phyloP scores from a whole-genome alignment of 1,140 invertebrate genomes.

The Akabosia matsudoensis region DNA sequence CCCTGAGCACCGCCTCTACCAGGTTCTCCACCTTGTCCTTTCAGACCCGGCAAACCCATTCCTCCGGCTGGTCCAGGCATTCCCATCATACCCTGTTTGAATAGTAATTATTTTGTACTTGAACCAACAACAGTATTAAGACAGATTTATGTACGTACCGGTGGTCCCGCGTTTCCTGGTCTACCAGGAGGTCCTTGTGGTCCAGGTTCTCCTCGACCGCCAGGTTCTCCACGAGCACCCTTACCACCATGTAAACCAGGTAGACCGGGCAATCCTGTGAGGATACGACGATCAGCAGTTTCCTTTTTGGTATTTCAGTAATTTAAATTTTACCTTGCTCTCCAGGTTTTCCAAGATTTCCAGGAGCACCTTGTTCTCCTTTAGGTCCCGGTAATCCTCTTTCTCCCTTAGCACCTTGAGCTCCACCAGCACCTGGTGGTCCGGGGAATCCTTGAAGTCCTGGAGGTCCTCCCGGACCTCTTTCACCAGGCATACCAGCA shows the following conservation, averaged over 20 bases:
- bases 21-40: constrained; percentile 67
- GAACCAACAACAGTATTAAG: background rate
- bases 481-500: constrained; percentile 65
- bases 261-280: constrained; percentile 62
- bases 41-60: constrained; percentile 67
- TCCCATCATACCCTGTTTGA: constrained; percentile 57
- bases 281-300: too few species aligned
- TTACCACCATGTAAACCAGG: constrained; percentile 66
- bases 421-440: constrained; percentile 63
- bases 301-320: background rate
- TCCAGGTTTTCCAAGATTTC: constrained; percentile 56
- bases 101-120: too few species aligned
- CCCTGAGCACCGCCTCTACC: constrained; percentile 68
- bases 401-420: constrained; percentile 70
- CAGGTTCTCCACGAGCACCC: constrained; percentile 69
- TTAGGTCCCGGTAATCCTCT: constrained; percentile 65
- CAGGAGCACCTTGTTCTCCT: constrained; percentile 68
- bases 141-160: constrained; percentile 52
- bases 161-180: constrained; percentile 66
- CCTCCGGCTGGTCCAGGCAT: constrained; percentile 57
- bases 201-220: constrained; percentile 70
- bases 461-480: constrained; percentile 60
- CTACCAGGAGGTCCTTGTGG: constrained; percentile 67
- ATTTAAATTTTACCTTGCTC: constrained; percentile 47
- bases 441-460: constrained; percentile 62